Evolutionary conservation across 2,888 invertebrate genomes (phyloP).

Genomic region (Elgonia sp.): DNA sequence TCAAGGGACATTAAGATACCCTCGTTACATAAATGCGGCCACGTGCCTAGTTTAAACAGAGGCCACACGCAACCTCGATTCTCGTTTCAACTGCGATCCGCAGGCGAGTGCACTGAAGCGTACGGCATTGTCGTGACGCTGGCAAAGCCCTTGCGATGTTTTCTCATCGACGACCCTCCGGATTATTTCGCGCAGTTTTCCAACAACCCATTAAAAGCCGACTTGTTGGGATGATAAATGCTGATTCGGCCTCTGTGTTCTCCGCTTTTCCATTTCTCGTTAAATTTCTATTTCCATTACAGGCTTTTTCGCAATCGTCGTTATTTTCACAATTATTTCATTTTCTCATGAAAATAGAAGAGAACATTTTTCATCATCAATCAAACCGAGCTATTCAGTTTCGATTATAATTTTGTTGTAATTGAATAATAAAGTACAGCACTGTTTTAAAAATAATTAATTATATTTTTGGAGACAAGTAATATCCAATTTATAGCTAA

Average conservation of each 20-base stretch:
- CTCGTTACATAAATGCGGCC: constrained; percentile 84
- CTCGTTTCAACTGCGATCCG: constrained; percentile 80
- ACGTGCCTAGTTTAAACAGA: constrained; percentile 86
- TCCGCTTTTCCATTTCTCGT: constrained; percentile 71
- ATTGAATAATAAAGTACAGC: too few relatives aligned
- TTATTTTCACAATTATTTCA: constrained; percentile 39
- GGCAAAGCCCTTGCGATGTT: constrained; percentile 73
- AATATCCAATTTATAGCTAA: too few relatives aligned
- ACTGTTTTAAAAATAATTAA: too few relatives aligned
- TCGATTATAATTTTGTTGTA: neutral
- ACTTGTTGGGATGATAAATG: constrained; percentile 85
- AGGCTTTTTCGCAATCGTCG: constrained; percentile 17
- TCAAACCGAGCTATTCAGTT: neutral
- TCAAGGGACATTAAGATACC: constrained; percentile 82
- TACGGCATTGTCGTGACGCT: constrained; percentile 83
- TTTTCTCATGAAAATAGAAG: constrained; percentile 34
- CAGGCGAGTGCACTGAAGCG: constrained; percentile 83
- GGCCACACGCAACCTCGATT: constrained; percentile 77
- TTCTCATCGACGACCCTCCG: constrained; percentile 76
- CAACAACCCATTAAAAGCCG: constrained; percentile 85
- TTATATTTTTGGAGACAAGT: too few relatives aligned
- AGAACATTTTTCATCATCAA: constrained; percentile 35
- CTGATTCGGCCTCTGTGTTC: constrained; percentile 81
- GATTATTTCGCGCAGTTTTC: constrained; percentile 85
- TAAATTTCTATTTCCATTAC: constrained; percentile 66